Conservation (phyloP, 2,113 vertebrate species). For the Petromus typicus region DNA sequence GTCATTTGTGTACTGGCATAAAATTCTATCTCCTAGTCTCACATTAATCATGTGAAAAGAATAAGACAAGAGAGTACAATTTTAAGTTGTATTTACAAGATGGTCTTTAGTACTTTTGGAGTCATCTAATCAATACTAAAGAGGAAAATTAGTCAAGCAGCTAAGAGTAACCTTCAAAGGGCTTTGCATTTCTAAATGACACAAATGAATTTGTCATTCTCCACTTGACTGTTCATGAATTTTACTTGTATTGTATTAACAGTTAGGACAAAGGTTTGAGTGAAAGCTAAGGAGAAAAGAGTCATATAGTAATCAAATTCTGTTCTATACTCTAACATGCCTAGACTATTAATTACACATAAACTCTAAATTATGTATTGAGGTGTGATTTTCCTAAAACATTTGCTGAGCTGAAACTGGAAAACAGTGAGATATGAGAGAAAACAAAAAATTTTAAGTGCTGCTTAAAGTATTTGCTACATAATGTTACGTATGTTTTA, state of each 20-base stretch:
- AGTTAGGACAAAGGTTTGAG: not conserved
- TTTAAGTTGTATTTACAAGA: conserved; percentile 3
- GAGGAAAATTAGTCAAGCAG: not conserved
- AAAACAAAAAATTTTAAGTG: conserved; percentile 55
- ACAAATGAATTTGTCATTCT: not conserved
- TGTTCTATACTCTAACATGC: not conserved
- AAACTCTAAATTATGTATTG: conserved; percentile 39
- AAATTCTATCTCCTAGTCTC: not conserved
- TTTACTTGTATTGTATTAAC: not conserved
- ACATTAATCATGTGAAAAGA: not conserved
- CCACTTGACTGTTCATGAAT: not conserved
- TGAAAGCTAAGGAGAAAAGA: not conserved
- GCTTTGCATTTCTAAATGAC: not conserved
- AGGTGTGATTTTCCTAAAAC: conserved; percentile 11
- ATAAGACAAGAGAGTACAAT: not conserved
- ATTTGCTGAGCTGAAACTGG: conserved; percentile 9
- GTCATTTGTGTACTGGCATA: not conserved
- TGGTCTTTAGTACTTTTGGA: not conserved
- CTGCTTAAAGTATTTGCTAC: not conserved
- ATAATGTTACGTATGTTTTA: conserved; percentile 7
- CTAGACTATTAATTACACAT: conserved; percentile 38
- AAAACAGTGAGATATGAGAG: conserved; percentile 5
- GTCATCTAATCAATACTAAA: not conserved
- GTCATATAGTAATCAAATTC: not conserved
- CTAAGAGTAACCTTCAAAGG: not conserved